These are phyloP conservation scores for Catocala nupta DNA, from an alignment of 2,888 invertebrate species.

Conservation along the genomic window DNA sequence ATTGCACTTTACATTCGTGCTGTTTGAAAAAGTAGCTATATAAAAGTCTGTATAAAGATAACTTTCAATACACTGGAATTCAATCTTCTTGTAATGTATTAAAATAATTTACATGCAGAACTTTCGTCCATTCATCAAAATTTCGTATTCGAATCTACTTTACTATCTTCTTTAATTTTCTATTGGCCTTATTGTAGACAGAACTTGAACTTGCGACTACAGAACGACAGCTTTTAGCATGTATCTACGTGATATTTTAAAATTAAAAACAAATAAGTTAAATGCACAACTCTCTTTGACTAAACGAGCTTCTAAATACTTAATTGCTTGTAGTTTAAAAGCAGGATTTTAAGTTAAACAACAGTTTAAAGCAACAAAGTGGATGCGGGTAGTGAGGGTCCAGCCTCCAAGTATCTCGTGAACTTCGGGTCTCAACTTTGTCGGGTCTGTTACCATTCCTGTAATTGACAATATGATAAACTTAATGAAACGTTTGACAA, in stretches of 20 bases:
- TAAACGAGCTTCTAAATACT: constrained; percentile 67
- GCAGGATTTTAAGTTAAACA: constrained; percentile 72
- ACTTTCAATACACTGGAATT: constrained; percentile 60
- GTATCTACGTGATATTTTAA: constrained; percentile 51
- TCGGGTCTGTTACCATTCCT: constrained; percentile 71
- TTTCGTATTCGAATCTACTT: constrained; percentile 50
- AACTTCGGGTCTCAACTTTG: constrained; percentile 72
- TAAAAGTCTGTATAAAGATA: constrained; percentile 57
- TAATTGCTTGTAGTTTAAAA: constrained; percentile 78
- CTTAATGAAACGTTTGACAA: constrained; percentile 64
- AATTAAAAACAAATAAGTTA: constrained; percentile 45
- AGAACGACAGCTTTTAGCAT: constrained; percentile 67
- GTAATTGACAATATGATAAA: constrained; percentile 63
- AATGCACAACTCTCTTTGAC: constrained; percentile 74
- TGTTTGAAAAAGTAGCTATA: constrained; percentile 62
- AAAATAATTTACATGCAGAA: constrained; percentile 66
- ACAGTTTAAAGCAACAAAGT: constrained; percentile 71
- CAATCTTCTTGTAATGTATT: constrained; percentile 82
- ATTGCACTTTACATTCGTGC: constrained; percentile 74
- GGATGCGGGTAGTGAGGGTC: constrained; percentile 79
- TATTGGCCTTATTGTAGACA: constrained; percentile 57
- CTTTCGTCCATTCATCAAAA: constrained; percentile 53
- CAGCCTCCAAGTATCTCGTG: constrained; percentile 85
- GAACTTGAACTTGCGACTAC: constrained; percentile 49
- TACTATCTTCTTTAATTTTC: constrained; percentile 54